Base-by-base conservation (phyloP, 2,113 vertebrate species). In the Bubo scandiacus region DNA sequence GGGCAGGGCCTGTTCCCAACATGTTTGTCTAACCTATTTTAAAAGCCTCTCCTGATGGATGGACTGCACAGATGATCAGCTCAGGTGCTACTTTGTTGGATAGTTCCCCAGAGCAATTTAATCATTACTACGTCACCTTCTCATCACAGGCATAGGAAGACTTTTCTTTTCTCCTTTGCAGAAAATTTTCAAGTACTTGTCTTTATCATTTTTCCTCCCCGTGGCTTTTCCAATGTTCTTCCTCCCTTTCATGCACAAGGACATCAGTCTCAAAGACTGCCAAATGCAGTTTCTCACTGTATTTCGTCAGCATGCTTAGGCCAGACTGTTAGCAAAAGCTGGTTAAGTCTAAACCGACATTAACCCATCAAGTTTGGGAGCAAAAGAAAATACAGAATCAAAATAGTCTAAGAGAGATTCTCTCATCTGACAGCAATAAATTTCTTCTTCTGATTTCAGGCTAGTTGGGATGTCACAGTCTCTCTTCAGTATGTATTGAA, bases 71-170 rank as follows among this genome's bases (percentile, higher is more conserved):
- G 58, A 62, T n/a, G 43, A 96, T 57, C 93, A 75, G 40, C 87
- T 97, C 84, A 85, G 93, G 84, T 93, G 91, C 59, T n/a, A 63
- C 68, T 63, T 47, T 63, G 49, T 72, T 85, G 66, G 58, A 67
- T 68, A 49, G 90, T 34, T 88, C 87, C 96, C 93, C 74, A 95
- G 58, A 94, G 93, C 88, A 77, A 86, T 80, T 93, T 38, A 72
- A 91, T 86, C 81, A 92, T 93, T 94, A 72, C 49, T 82, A 85
- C 66, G 73, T 87, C 54, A 62, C 66, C 84, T 75, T 57, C 87
- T 90, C 81, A 88, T 96, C 74, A 73, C 3, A 30, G 40, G 19
- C 70, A 62, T 3, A 82, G 62, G 25, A 80, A 86, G 54, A 93
- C 88, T 91, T 90, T 91, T 91, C 73, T 93, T 72, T 57, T 66